Base-by-base conservation (phyloP, 2,888 invertebrate species). In the Brassicogethes aeneus region DNA sequence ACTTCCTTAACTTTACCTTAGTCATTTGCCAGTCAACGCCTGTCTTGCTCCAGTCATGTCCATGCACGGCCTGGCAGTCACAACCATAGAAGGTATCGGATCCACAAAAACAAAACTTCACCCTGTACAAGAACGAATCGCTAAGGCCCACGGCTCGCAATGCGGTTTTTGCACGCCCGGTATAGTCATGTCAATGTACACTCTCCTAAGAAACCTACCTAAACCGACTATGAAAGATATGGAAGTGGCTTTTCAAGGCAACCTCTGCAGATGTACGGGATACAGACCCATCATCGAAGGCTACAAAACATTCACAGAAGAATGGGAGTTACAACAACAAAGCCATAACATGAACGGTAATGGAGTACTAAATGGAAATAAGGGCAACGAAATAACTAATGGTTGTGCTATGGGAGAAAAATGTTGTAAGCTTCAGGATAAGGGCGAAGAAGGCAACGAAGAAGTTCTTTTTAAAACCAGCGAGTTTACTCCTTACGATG, bases 171-270 rank as follows among this genome's bases (percentile, higher is more conserved):
- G 63, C 56, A 94, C 94, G 0, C 94, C 94, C 2, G 51, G 51
- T 13, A 91, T 96, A 46, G 89, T 96, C 0, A 96, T 96, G 95
- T 93, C 94, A 1, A 92, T 95, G 91, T 95, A 94, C 59, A 74
- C 91, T 0, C 70, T 95, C 32, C 68, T 95, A 0, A 71, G 94
- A 56, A 85, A 76, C 53, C 77, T 78, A 31, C 73, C 77, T 0
- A 75, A 77, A 56, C 88, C 93, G 3, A 72, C 75, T 0, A 82
- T 86, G 73, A 67, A 75, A 10, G 82, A 92, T 47, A 69, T 93
- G 52, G 90, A 91, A 65, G 73, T 78, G 3, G 79, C 88, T 0
- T 80, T 90, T 51, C 89, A 90, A 73, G 89, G 90, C 60, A 80
- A 79, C 56, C 70, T 95, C 5, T 95, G 94, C 56, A 77, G 95